Conservation (phyloP, 2,797 vertebrate genomes). For the Sebastes oblongus region DNA sequence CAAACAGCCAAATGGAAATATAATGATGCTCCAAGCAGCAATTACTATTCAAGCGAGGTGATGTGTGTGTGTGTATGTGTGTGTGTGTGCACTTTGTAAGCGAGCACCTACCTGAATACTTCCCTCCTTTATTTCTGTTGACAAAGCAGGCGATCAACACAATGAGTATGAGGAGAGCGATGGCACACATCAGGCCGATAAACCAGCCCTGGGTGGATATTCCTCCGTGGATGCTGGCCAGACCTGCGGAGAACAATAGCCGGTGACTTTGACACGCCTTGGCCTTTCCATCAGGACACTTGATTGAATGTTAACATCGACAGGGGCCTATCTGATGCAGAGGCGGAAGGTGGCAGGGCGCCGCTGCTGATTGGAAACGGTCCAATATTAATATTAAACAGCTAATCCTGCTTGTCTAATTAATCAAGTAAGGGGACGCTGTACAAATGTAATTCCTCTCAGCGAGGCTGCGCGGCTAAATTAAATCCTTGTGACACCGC, state of each 20-base stretch:
- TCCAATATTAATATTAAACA: conserved; percentile 82
- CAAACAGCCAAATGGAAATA: conserved; percentile 55
- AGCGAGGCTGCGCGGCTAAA: conserved; percentile 40
- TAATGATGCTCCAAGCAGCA: conserved; percentile 50
- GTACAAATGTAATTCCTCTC: conserved; percentile 78
- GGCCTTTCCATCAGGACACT: conserved; percentile 68
- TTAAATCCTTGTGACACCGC: conserved; percentile 62
- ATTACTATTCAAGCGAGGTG: conserved; percentile 56
- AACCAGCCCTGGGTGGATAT: conserved; percentile 98
- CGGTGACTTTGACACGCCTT: conserved; percentile 75
- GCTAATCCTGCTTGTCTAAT: conserved; percentile 82
- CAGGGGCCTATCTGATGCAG: conserved; percentile 60
- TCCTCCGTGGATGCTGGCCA: conserved; percentile 88
- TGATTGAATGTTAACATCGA: conserved; percentile 79
- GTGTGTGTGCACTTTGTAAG: conserved; percentile 18
- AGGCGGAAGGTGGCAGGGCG: conserved; percentile 43
- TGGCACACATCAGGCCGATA: conserved; percentile 95
- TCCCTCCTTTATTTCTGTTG: conserved; percentile 97
- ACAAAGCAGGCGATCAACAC: conserved; percentile 95
- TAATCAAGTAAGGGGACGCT: conserved; percentile 75
- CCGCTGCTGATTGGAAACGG: conserved; percentile 53
- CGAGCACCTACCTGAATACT: conserved; percentile 92
- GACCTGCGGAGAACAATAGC: conserved; percentile 82
- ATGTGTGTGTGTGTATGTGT: conserved; percentile 17
- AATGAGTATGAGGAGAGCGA: conserved; percentile 92